These are phyloP conservation scores for Drosophila infuscata DNA, from an alignment of 2,888 invertebrate species.

Conservation along the genomic window DNA sequence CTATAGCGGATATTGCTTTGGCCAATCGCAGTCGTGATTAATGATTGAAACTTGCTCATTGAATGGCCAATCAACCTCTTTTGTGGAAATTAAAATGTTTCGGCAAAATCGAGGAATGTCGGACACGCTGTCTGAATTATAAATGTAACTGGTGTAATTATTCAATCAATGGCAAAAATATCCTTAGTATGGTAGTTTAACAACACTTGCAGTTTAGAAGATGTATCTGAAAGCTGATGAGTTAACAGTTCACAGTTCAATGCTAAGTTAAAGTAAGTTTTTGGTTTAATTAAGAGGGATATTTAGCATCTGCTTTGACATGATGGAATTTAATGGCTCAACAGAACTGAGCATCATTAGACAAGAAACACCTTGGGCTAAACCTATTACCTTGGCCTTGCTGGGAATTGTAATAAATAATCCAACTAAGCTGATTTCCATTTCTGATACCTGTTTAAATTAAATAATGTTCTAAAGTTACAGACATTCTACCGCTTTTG, in stretches of 20 bases:
- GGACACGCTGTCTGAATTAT: not conserved
- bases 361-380: not conserved
- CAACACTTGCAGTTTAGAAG: no score
- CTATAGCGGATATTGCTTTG: slow-evolving; percentile 7
- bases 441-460: not conserved
- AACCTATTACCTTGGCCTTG: not conserved
- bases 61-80: not conserved
- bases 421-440: slow-evolving; percentile 9
- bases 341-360: not conserved
- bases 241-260: not conserved
- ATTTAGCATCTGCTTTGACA: not conserved
- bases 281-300: not conserved
- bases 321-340: not conserved
- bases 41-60: slow-evolving; percentile 15
- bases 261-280: not conserved
- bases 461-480: no score
- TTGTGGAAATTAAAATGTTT: slow-evolving; percentile 4
- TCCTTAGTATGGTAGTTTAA: not conserved
- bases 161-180: not conserved
- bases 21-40: slow-evolving; percentile 27
- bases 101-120: not conserved
- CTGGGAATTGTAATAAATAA: slow-evolving; percentile 1
- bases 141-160: not conserved
- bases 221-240: not conserved
- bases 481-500: no score